Evolutionary conservation across 2,113 vertebrate species (phyloP), one percentile per base, ranked within the genome.

Genomic region (Pollimyrus isidori): DNA sequence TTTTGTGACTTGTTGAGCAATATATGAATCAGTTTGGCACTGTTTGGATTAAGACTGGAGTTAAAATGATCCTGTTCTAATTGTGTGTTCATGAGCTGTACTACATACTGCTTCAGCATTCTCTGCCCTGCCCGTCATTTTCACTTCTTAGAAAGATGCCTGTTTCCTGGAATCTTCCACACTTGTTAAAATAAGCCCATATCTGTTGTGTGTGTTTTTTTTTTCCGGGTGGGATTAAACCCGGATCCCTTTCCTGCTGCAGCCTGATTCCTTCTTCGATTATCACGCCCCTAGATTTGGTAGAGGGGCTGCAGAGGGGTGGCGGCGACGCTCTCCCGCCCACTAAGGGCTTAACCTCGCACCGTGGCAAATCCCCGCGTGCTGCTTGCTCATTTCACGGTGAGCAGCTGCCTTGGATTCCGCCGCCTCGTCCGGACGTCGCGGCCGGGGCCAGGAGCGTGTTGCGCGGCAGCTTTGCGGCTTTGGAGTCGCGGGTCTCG

Each of bases 141-240:
- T 88, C 23, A 49, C 4, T 73, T 65, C 56, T 88, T 69, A 48
- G 58, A 46, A 88, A 88, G 19, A 26, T 39, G 15, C 13, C 52
- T 0, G 19, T 88, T 88, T 88, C 87, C 10, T 30, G 58, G 42
- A 88, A 73, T 26, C 87, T 3, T 2, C 42, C 73, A 17, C 62
- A 42, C 30, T 23, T 13, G 46, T 50, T 35, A 83, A 83, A 89
- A 83, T 83, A 69, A 83, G 76, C 88, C 50, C 21, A 58, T 83
- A 83, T 89, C 21, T 30, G 10, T 30, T 21, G 48, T 35, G 4
- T 15, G 5, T 46, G n/a, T 46, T 46, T 42, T 89, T n/a, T 26
- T 62, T 87, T 87, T 87, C 15, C 50, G 11, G 49, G 46, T 50
- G 42, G 88, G 46, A 89, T 89, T 82, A 89, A 87, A n/a, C 46